These are phyloP conservation scores for Leptoclinus maculatus DNA, from an alignment of 2,797 vertebrate genomes.

Conservation along the genomic window DNA sequence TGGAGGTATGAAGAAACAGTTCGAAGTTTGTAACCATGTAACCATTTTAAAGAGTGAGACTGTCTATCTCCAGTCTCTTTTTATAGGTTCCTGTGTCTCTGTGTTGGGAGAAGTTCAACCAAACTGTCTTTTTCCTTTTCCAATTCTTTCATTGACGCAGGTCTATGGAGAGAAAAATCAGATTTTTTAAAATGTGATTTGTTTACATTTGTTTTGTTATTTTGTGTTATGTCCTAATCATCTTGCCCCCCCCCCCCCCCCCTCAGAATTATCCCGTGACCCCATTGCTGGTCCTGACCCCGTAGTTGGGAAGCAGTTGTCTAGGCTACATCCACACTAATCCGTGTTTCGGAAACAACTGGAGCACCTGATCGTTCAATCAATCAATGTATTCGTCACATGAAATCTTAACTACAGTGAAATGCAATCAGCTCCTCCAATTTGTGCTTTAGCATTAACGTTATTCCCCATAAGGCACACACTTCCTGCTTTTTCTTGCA, in stretches of 20 bases:
- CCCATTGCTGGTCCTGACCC: neutral
- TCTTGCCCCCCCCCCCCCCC: neutral
- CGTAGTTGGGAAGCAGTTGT: no score
- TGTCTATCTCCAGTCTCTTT: neutral
- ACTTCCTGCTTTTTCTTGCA: no score
- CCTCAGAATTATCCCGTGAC: neutral
- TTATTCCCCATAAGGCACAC: no score
- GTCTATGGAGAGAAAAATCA: neutral
- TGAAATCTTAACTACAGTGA: no score
- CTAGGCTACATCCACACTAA: no score
- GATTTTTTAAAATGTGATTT: no score
- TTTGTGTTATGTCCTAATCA: neutral
- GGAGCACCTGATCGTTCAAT: no score
- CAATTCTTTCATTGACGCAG: neutral
- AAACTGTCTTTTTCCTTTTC: neutral
- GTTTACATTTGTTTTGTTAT: no score
- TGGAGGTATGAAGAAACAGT: slow-evolving; percentile 27
- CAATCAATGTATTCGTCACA: no score
- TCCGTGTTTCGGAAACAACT: no score
- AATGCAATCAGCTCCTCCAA: no score
- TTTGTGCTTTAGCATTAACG: no score
- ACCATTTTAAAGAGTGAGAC: neutral
- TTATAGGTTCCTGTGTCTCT: neutral
- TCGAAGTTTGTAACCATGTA: neutral
- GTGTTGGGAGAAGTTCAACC: neutral